Conservation (phyloP, 2,797 vertebrate genomes). For the Apogon talboti region DNA sequence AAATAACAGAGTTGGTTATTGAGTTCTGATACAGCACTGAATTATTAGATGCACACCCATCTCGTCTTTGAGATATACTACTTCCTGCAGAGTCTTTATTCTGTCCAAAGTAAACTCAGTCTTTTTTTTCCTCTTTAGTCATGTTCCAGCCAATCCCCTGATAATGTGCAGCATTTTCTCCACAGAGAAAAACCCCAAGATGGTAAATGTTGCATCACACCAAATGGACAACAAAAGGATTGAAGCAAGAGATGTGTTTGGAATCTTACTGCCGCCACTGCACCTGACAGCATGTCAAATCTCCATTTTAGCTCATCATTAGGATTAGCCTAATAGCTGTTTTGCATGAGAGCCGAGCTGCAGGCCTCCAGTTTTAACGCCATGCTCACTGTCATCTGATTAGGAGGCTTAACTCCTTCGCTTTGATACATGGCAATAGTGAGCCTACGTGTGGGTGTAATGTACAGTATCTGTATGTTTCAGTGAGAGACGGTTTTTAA, state of each 20-base stretch:
- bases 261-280: not conserved
- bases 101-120: slow-evolving; percentile 13
- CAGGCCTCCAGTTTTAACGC: slow-evolving; percentile 45
- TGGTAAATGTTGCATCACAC: slow-evolving; percentile 13
- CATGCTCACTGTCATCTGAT: slow-evolving; percentile 52
- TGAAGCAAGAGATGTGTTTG: not conserved
- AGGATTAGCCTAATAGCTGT: slow-evolving; percentile 57
- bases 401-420: slow-evolving; percentile 56
- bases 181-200: slow-evolving; percentile 1
- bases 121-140: not conserved
- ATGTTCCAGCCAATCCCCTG: not conserved
- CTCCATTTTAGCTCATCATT: slow-evolving; percentile 26
- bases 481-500: slow-evolving; percentile 7
- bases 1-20: slow-evolving; percentile 36
- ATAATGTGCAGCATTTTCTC: slow-evolving; percentile 12
- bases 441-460: slow-evolving; percentile 51
- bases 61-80: slow-evolving; percentile 3
- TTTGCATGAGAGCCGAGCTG: slow-evolving; percentile 38
- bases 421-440: slow-evolving; percentile 20
- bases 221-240: slow-evolving; percentile 18
- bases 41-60: slow-evolving; percentile 10
- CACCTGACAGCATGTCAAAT: slow-evolving; percentile 40
- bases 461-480: slow-evolving; percentile 26
- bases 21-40: not conserved
- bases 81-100: slow-evolving; percentile 10